Conservation (phyloP, 2,888 invertebrate genomes). For the Oligia fasciuncula region DNA sequence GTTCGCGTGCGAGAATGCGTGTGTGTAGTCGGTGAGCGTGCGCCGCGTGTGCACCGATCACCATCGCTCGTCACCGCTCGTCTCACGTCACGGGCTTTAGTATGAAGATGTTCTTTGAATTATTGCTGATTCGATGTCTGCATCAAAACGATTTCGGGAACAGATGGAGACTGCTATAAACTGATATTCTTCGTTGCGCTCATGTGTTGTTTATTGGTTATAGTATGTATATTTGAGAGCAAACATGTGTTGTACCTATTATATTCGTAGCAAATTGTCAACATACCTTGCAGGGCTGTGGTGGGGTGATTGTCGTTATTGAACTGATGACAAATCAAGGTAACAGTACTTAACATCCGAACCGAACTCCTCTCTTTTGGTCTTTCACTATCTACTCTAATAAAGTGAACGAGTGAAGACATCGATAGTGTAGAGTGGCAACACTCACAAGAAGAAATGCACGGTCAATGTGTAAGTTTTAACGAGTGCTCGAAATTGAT, state of each 20-base stretch:
- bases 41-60: conserved; percentile 74
- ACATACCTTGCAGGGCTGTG: conserved; percentile 49
- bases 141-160: conserved; percentile 64
- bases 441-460: conserved; percentile 86
- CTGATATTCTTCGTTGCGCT: conserved; percentile 29
- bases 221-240: conserved; percentile 6
- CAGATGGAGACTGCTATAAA: conserved; percentile 32
- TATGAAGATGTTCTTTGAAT: conserved; percentile 74
- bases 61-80: conserved; percentile 51
- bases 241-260: conserved; percentile 16
- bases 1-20: conserved; percentile 84
- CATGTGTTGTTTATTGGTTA: conserved; percentile 16
- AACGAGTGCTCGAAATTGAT: conserved; percentile 89
- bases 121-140: conserved; percentile 82
- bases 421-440: conserved; percentile 82
- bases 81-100: conserved; percentile 41
- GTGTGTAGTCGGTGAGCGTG: conserved; percentile 64
- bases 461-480: conserved; percentile 89
- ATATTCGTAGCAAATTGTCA: conserved; percentile 26
- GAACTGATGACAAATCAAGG: conserved; percentile 55
- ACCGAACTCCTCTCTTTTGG: conserved; percentile 85
- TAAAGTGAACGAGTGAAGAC: conserved; percentile 85
- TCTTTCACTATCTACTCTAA: conserved; percentile 87
- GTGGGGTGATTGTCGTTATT: conserved; percentile 42
- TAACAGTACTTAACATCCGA: conserved; percentile 78